A percentile compares a stretch with the other conserved stretches of the same genome.
Conservation (phyloP, 2,797 vertebrate species). For the Chaenodraco wilsoni region DNA sequence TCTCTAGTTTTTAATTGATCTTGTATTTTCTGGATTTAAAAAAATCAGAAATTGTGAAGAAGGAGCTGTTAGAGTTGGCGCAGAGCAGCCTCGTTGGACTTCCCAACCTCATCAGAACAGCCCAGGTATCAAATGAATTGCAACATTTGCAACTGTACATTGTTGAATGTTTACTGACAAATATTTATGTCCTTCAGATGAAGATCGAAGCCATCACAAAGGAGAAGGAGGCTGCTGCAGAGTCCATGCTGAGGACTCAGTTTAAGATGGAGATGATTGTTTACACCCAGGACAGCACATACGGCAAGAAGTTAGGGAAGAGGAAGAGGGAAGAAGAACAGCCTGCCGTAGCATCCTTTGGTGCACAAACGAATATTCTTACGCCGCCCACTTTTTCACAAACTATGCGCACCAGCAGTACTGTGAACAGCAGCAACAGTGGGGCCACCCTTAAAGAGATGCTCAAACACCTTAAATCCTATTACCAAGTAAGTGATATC, state of each 20-base stretch:
- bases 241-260: slow-evolving; percentile 65
- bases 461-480: slow-evolving; percentile 76
- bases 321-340: neutral
- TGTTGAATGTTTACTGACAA: neutral
- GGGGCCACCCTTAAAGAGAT: slow-evolving; percentile 72
- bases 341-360: accelerated
- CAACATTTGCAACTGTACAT: neutral
- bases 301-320: slow-evolving; percentile 50
- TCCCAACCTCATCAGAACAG: slow-evolving; percentile 75
- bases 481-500: slow-evolving; percentile 78
- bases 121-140: slow-evolving; percentile 76
- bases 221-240: slow-evolving; percentile 67
- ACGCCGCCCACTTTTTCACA: no score
- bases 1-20: neutral
- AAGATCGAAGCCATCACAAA: slow-evolving; percentile 79
- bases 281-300: slow-evolving; percentile 85
- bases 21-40: neutral
- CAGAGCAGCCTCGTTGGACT: slow-evolving; percentile 75
- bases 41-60: slow-evolving; percentile 76
- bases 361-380: accelerated
- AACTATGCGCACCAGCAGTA: no score
- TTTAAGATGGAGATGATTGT: slow-evolving; percentile 86
- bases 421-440: neutral
- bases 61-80: slow-evolving; percentile 66
- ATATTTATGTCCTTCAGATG: slow-evolving; percentile 55